Evolutionary conservation across 30 jellyfish, hydroid and myxozoan species (phyloP).

Genomic region (Aurelia sp.): DNA sequence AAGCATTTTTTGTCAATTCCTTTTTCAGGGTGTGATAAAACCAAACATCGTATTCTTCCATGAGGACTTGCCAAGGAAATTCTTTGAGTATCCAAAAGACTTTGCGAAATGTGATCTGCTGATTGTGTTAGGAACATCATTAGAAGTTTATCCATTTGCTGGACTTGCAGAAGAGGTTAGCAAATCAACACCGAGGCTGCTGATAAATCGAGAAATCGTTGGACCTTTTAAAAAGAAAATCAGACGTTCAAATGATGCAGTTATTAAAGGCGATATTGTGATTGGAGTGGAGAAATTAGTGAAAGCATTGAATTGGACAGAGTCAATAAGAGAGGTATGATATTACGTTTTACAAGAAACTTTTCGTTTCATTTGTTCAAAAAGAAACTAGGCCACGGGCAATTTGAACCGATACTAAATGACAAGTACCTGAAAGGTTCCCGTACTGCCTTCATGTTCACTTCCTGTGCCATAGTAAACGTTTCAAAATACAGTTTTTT

Average conservation of each 20-base stretch:
- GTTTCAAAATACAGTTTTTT: too few relatives aligned
- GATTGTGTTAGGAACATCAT: conserved; percentile 88
- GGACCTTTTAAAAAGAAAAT: conserved; percentile 62
- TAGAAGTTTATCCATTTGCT: conserved; percentile 89
- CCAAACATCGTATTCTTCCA: conserved; percentile 91
- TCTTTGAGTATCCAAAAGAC: conserved; percentile 57
- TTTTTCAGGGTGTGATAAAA: conserved; percentile 74
- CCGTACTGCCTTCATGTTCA: too few relatives aligned
- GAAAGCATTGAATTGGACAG: conserved; percentile 53
- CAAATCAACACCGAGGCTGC: conserved; percentile 58
- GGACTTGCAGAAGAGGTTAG: conserved; percentile 66
- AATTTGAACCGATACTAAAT: too few relatives aligned
- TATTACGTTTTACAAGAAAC: too few relatives aligned
- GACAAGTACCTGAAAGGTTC: too few relatives aligned
- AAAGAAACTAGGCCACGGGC: too few relatives aligned
- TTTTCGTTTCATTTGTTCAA: too few relatives aligned
- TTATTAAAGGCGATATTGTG: conserved; percentile 72
- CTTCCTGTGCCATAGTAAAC: too few relatives aligned
- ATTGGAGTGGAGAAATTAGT: conserved; percentile 38
- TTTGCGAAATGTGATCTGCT: conserved; percentile 72
- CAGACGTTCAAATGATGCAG: conserved; percentile 56
- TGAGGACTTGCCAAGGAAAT: conserved; percentile 75
- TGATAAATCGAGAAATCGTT: conserved; percentile 75
- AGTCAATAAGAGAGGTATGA: background rate
- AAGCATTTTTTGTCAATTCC: background rate